Percentiles rank a stretch among this genome's conserved stretches.
phyloP scores from a whole-genome alignment of 2,888 invertebrate genomes.

The Scelioninae gen. 2 region DNA sequence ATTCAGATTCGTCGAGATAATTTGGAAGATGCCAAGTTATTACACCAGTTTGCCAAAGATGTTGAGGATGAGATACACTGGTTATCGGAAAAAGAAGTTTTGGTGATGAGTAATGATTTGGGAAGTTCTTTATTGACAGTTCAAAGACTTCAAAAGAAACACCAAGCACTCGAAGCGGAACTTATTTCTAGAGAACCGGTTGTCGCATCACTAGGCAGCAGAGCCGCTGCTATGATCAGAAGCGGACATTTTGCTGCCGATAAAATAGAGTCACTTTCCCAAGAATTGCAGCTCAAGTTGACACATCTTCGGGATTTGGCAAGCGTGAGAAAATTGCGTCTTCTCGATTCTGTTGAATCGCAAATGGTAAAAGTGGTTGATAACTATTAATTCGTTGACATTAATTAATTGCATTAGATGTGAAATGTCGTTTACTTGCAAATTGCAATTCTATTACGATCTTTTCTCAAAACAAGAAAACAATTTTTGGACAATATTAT shows the following conservation, averaged over 20 bases:
- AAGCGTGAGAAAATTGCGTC: slow-evolving; percentile 82
- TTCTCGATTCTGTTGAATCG: slow-evolving; percentile 89
- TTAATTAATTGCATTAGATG: no score
- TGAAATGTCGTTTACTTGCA: no score
- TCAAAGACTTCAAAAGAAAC: slow-evolving; percentile 94
- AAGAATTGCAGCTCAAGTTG: slow-evolving; percentile 83
- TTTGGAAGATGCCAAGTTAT: slow-evolving; percentile 89
- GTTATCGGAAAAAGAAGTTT: slow-evolving; percentile 86
- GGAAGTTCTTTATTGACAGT: slow-evolving; percentile 84
- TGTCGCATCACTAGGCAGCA: slow-evolving; percentile 82
- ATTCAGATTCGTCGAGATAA: slow-evolving; percentile 94
- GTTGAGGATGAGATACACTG: slow-evolving; percentile 95
- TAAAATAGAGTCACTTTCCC: slow-evolving; percentile 82
- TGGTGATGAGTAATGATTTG: slow-evolving; percentile 84
- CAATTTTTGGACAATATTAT: no score
- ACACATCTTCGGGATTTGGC: slow-evolving; percentile 84
- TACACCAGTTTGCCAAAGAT: slow-evolving; percentile 94
- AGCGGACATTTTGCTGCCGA: slow-evolving; percentile 90
- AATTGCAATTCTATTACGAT: no score
- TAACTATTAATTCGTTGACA: no score
- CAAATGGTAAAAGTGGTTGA: slow-evolving; percentile 88
- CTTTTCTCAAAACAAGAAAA: no score
- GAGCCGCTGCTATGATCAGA: slow-evolving; percentile 87
- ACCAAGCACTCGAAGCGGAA: slow-evolving; percentile 93
- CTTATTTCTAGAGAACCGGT: slow-evolving; percentile 90